phyloP scores from a whole-genome alignment of 1,140 invertebrate genomes.

The Linepithema humile region DNA sequence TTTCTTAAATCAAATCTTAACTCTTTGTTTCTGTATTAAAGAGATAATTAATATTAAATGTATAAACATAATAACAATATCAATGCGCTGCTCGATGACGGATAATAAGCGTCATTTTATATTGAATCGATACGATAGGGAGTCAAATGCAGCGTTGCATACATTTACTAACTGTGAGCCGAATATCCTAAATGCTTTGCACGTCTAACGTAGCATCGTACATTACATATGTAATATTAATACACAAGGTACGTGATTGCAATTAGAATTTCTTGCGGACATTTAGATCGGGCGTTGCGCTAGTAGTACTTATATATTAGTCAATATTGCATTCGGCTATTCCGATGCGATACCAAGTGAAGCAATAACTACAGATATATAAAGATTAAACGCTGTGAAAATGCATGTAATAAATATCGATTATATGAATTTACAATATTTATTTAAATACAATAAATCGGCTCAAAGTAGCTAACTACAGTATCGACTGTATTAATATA shows the following conservation, averaged over 20 bases:
- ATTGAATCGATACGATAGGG: neutral
- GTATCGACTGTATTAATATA: too few species aligned
- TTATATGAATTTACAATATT: too few species aligned
- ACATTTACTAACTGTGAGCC: neutral
- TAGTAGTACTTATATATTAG: too few species aligned
- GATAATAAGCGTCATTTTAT: constrained; percentile 26
- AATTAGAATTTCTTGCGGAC: constrained; percentile 37
- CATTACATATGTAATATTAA: constrained; percentile 43
- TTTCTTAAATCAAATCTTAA: neutral
- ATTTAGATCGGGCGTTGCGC: neutral
- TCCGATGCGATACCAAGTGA: too few species aligned
- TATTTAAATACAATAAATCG: too few species aligned
- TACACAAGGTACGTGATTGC: constrained; percentile 35
- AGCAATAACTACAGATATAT: too few species aligned
- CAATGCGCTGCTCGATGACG: too few species aligned
- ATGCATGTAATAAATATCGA: too few species aligned
- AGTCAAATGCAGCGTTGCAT: neutral
- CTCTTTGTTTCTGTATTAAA: neutral
- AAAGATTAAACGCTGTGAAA: too few species aligned
- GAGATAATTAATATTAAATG: neutral
- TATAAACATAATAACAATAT: too few species aligned
- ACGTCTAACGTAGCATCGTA: constrained; percentile 34
- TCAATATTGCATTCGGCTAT: too few species aligned
- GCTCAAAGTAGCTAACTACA: too few species aligned
- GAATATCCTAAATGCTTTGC: constrained; percentile 37